Percentiles rank a stretch among this genome's conserved stretches.
Evolutionary conservation across 2,888 invertebrate genomes (phyloP).

Genomic region (Aradus depressus): DNA sequence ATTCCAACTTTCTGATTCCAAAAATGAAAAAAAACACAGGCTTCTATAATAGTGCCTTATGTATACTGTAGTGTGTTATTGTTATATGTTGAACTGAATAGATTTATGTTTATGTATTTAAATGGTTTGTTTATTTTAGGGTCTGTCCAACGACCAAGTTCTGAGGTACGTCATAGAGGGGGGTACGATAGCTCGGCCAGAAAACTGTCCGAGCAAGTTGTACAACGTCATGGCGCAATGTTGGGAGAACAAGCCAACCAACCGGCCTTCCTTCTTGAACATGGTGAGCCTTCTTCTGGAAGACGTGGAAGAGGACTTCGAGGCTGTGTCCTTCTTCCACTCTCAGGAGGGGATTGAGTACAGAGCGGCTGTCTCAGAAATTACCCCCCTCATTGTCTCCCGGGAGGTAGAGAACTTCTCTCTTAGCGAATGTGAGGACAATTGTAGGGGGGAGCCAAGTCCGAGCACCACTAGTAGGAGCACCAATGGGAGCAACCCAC

Average conservation of each 20-base stretch:
- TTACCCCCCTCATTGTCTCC: slow-evolving; percentile 32
- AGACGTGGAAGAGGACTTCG: slow-evolving; percentile 46
- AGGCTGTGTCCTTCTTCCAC: slow-evolving; percentile 52
- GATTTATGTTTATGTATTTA: slow-evolving; percentile 8
- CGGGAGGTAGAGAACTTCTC: slow-evolving; percentile 34
- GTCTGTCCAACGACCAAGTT: slow-evolving; percentile 85
- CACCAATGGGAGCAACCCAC: slow-evolving; percentile 32
- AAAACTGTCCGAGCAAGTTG: slow-evolving; percentile 86
- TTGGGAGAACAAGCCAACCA: slow-evolving; percentile 73
- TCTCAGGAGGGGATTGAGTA: slow-evolving; percentile 44
- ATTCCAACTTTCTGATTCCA: too few species aligned
- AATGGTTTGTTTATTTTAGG: slow-evolving; percentile 40
- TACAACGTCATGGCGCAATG: slow-evolving; percentile 85
- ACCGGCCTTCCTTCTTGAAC: slow-evolving; percentile 75
- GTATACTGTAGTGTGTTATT: too few species aligned
- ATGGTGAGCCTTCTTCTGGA: slow-evolving; percentile 63
- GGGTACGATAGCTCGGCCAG: slow-evolving; percentile 88
- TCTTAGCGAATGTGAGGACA: slow-evolving; percentile 31
- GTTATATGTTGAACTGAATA: not conserved
- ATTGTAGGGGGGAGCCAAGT: slow-evolving; percentile 27
- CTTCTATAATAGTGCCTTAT: too few species aligned
- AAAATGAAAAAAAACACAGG: too few species aligned
- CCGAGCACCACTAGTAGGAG: slow-evolving; percentile 29
- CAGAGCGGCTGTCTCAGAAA: slow-evolving; percentile 30
- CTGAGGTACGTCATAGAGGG: slow-evolving; percentile 80